Conservation (phyloP, 2,888 invertebrate genomes). For the Yponomeuta sedellus region DNA sequence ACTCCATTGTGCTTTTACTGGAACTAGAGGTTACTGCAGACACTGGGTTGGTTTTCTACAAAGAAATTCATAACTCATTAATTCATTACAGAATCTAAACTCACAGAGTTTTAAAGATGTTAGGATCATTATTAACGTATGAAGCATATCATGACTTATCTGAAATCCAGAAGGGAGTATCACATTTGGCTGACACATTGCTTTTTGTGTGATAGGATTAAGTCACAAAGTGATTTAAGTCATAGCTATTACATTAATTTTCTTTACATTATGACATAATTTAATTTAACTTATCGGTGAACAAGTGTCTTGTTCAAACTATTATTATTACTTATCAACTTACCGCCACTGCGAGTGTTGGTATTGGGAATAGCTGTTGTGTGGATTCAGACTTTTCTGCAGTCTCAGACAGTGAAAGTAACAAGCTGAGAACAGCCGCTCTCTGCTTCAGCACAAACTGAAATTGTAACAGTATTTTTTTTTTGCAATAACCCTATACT, state of each 20-base stretch:
- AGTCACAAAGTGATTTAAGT: no score
- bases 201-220: no score
- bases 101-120: no score
- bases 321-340: constrained; percentile 29
- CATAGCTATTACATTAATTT: no score
- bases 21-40: constrained; percentile 43
- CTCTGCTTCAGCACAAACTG: constrained; percentile 79
- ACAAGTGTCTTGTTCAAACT: not conserved
- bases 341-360: constrained; percentile 45
- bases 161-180: no score
- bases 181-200: no score
- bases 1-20: constrained; percentile 59
- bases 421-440: constrained; percentile 73
- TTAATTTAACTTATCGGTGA: no score
- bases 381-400: constrained; percentile 51
- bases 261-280: no score
- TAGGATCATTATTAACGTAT: not conserved
- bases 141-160: no score
- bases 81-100: no score
- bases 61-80: no score
- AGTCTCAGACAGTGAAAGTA: constrained; percentile 59
- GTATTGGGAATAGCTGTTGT: constrained; percentile 60
- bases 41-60: constrained; percentile 45
- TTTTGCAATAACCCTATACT: no score
- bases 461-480: constrained; percentile 25